Base-by-base conservation (phyloP, 2,888 invertebrate genomes). In the Laothoe populi region DNA sequence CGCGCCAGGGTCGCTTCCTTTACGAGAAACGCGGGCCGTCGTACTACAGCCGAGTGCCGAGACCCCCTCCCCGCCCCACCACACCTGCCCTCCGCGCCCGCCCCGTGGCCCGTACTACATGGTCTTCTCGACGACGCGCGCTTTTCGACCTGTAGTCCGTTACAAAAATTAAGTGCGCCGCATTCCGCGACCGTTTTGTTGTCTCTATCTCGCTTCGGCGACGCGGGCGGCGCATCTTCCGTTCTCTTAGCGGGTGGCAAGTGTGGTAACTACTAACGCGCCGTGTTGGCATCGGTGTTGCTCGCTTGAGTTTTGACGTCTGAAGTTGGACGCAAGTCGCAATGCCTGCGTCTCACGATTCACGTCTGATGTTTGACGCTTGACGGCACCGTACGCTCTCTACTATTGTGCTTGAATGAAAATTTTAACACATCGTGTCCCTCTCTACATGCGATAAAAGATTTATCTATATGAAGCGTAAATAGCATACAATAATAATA, bases 1-100 rank as follows among this genome's bases (percentile, higher is more conserved):
- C 92, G 90, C 90, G 88, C 89, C 92, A 92, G 92, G 92, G 92
- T 90, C 91, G 91, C 88, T 90, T 91, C 91, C 91, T 92, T 91
- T 91, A 91, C 92, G 88, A 91, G 91, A 88, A 90, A 84, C 86
- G 86, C 90, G 84, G 85, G 85, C 87, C 89, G 89, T 85, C 88
- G 90, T 91, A 90, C 90, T 90, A 91, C 90, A 87, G 83, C 81
- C 86, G 79, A 73, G 71, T 73, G 77, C 83, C 83, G 83, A 5
- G 31, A 84, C 81, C 77, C 77, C 71, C 76, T 70, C 81, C 71
- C 72, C 75, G 66, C 1, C 44, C 19, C 44, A 19, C 19, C 19
- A 8, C 44, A 13, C 19, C 44, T 7, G 2, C 19, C 19, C 44
- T 7, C 8, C 19, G 19, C 44, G 19, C 44, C 7, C 19, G 19